Percentiles rank a stretch among this genome's conserved stretches.
Evolutionary conservation across 2,113 vertebrate genomes (phyloP).

Genomic region (Lamprologus speciosus): DNA sequence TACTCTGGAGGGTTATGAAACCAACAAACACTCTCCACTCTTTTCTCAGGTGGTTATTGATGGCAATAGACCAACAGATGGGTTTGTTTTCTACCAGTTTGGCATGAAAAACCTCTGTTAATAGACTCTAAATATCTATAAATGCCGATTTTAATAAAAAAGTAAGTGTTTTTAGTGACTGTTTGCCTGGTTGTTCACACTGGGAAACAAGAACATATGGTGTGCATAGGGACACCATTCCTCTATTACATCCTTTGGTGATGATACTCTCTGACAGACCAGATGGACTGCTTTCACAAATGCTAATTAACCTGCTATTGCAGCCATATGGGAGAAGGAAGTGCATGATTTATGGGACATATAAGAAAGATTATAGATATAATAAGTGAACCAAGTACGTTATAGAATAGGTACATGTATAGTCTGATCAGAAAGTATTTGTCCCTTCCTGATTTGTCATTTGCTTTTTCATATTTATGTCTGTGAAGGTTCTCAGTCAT

Average conservation of each 20-base stretch:
- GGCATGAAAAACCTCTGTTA: background rate
- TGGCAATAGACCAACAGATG: background rate
- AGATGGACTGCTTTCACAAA: constrained; percentile 3
- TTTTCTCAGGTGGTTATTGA: background rate
- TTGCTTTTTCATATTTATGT: background rate
- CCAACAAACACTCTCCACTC: background rate
- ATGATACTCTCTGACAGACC: background rate
- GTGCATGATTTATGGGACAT: background rate
- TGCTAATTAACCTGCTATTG: constrained; percentile 7
- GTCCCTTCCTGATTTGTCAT: background rate
- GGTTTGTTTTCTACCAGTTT: background rate
- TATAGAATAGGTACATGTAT: background rate
- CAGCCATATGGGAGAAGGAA: background rate
- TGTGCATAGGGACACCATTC: background rate
- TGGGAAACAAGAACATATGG: background rate
- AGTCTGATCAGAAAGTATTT: background rate
- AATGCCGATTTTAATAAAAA: background rate
- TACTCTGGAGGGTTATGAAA: background rate
- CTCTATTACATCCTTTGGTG: background rate
- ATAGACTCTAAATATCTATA: background rate
- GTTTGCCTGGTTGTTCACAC: background rate
- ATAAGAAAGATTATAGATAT: background rate
- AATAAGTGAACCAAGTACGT: background rate
- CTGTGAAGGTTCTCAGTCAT: background rate
- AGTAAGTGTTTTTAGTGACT: background rate